Base-by-base conservation (phyloP, 2,113 vertebrate species). In the Caloenas nicobarica region DNA sequence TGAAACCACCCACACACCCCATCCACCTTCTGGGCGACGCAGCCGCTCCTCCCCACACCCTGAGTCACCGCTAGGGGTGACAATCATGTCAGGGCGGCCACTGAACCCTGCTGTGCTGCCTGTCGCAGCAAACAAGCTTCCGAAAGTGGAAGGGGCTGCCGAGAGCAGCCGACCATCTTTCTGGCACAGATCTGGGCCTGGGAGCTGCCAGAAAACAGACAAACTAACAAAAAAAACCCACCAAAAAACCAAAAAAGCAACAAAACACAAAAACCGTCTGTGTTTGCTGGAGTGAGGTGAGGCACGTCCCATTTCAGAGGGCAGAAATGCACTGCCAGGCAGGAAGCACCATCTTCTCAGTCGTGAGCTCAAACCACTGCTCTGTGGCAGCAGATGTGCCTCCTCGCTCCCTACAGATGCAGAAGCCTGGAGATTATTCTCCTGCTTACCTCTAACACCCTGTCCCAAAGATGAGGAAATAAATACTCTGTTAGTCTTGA, bases 101-200 rank as follows among this genome's bases (percentile, higher is more conserved):
- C 38, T 64, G 42, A 83, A 40, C 73, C 57, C 57, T 7, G 11
- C n/a, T 51, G 46, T 26, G 38, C 72, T 79, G 88, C 61, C 68
- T 80, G 31, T 31, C 74, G 74, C 38, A 71, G 46, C n/a, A 74
- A 81, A 79, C 50, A 66, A 19, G 66, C 65, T 97, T 92, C 76
- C 10, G 4, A 84, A 91, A 97, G 88, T 31, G 51, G 80, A 91
- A 95, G 92, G 72, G 23, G 11, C 64, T 91, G 82, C 38, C 18
- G 69, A 93, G 93, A 95, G 70, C 70, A 94, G 88, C 33, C 89
- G 82, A 51, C 21, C 14, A 8, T 34, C 79, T 19, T 97, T 91
- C 94, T 89, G 88, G 83, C n/a, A 13, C 72, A 91, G 81, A 82
- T 54, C 29, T 2, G 2, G n/a, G 50, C 48, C 28, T 33, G 13